Evolutionary conservation across 2,888 invertebrate genomes (phyloP), one percentile per base, ranked within the genome.

Genomic region (Blastobasis lacticolella): DNA sequence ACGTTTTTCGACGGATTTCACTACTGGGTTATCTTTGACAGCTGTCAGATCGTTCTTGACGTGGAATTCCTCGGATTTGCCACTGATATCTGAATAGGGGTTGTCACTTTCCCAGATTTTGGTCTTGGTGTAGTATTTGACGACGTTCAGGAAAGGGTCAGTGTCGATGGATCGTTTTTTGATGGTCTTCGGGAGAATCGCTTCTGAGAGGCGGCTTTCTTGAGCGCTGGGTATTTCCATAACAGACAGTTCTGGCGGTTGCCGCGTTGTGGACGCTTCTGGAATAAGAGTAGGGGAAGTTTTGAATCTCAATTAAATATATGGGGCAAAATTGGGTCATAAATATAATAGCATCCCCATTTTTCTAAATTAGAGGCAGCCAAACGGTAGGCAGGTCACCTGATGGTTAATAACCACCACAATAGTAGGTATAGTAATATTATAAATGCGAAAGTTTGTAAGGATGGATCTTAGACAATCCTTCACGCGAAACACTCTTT

Each of bases 101-200:
- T 81, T 80, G 0, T 75, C 67, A 9, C 64, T 64, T 5, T 63
- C 64, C 85, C 83, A 86, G 0, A 71, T 58, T 61, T 85, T 83
- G 51, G 81, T 69, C 62, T 87, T 87, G 0, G 71, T 58, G 56
- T 78, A 83, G 54, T 81, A 83, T 49, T 77, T 75, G 1, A 78
- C 57, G 6, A 82, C 54, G 49, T 74, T 64, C 0, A 66, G 54
- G 0, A 77, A 43, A 0, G 78, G 77, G 23, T 72, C 63, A 49
- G 60, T 64, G 23, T 63, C 49, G n/a, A 64, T 51, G 0, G 77
- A 74, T 0, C 78, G 71, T 57, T 73, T 82, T n/a, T 51, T 54
- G 48, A 69, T 51, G 10, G 57, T 53, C 60, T 61, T 71, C 42
- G 23, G 4, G 10, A 9, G 10, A 5, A 23, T 6, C 1, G 10